A percentile compares a stretch with the other conserved stretches of the same genome.
phyloP scores from a whole-genome alignment of 2,113 vertebrate species.

The Alligator sinensis region DNA sequence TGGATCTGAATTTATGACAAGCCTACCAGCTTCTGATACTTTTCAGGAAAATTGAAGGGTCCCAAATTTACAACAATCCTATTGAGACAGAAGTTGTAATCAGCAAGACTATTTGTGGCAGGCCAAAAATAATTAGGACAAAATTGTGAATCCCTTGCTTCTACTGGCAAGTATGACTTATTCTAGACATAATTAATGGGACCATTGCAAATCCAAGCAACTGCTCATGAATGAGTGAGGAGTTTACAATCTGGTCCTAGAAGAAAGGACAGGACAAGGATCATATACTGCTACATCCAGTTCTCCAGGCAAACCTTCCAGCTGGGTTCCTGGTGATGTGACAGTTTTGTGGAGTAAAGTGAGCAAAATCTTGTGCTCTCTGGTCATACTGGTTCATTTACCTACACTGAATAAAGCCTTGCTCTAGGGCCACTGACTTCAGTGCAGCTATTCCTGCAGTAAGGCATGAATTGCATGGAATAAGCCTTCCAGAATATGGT shows the following conservation, averaged over 20 bases:
- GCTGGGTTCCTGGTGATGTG: neutral
- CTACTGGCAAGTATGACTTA: too few species aligned
- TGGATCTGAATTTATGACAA: neutral
- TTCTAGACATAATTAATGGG: too few species aligned
- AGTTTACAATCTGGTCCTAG: neutral
- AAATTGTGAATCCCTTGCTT: too few species aligned
- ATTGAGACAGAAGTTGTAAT: too few species aligned
- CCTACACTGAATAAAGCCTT: neutral
- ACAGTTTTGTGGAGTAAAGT: neutral
- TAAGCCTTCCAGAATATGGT: neutral
- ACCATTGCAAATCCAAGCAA: too few species aligned
- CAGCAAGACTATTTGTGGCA: too few species aligned
- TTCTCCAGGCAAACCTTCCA: neutral
- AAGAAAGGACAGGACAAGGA: neutral
- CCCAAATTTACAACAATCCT: too few species aligned
- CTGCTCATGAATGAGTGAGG: neutral
- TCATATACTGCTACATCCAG: neutral
- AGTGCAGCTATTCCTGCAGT: neutral
- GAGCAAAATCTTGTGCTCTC: neutral
- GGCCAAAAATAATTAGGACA: too few species aligned
- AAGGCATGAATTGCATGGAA: neutral
- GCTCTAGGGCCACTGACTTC: neutral
- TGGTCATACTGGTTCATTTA: neutral
- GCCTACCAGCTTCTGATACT: neutral
- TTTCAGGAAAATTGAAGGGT: too few species aligned